Percentiles rank a stretch among this genome's conserved stretches.
phyloP scores from a whole-genome alignment of 2,888 invertebrate genomes.

The Busseola fusca region DNA sequence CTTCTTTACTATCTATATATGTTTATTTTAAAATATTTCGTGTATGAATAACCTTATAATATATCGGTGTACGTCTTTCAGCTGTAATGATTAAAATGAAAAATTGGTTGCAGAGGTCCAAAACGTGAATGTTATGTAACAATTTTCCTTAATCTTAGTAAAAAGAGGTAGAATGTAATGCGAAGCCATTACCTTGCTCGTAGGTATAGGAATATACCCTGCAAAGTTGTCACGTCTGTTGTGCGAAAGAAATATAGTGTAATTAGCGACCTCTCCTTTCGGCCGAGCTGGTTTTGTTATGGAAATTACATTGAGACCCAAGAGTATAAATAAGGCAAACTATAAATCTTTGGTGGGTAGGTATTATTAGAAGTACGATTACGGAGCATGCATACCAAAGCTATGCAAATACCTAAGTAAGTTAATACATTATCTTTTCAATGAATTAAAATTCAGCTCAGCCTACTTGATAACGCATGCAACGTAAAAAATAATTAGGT shows the following conservation, averaged over 20 bases:
- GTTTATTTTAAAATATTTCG: too few species aligned
- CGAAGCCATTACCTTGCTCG: neutral
- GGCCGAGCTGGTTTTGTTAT: constrained; percentile 58
- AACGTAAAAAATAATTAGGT: neutral
- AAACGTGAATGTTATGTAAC: neutral
- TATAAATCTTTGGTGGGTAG: neutral
- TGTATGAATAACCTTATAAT: too few species aligned
- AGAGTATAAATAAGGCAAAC: constrained; percentile 31
- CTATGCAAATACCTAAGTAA: neutral
- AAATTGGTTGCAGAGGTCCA: too few species aligned
- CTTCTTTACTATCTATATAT: too few species aligned
- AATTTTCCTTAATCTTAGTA: too few species aligned
- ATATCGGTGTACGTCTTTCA: too few species aligned
- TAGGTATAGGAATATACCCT: constrained; percentile 60
- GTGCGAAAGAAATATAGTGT: constrained; percentile 65
- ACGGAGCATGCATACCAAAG: neutral
- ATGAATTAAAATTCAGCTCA: neutral
- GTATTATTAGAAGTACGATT: neutral
- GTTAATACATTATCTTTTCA: neutral
- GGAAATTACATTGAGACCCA: constrained; percentile 46
- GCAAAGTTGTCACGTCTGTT: constrained; percentile 62
- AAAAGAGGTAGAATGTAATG: neutral
- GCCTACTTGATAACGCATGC: neutral
- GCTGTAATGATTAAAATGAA: too few species aligned
- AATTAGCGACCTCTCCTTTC: constrained; percentile 66